These are phyloP conservation scores for Metallyticus violacea DNA, from an alignment of 2,888 invertebrate species.

Conservation along the genomic window DNA sequence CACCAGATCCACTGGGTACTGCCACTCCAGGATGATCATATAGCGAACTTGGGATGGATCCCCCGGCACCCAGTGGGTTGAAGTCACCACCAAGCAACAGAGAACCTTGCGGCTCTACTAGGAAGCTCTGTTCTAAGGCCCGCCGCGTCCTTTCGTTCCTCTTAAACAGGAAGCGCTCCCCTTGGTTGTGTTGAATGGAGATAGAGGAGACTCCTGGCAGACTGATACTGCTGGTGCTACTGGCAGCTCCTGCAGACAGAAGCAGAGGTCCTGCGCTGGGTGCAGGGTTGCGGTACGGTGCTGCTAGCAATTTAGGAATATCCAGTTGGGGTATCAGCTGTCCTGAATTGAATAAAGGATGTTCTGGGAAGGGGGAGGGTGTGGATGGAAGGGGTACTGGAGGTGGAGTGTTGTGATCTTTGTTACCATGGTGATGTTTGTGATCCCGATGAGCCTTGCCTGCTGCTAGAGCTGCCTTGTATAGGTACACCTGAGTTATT, in stretches of 20 bases:
- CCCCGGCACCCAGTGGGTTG: constrained; percentile 18
- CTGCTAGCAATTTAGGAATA: neutral
- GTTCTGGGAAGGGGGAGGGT: constrained; percentile 39
- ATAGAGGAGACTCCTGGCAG: neutral
- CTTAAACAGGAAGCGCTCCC: constrained; percentile 39
- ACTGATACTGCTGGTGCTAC: neutral
- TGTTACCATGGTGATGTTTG: constrained; percentile 83
- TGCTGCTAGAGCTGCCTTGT: constrained; percentile 76
- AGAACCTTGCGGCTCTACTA: neutral
- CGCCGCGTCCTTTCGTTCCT: constrained; percentile 17
- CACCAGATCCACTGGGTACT: neutral
- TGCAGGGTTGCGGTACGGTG: neutral
- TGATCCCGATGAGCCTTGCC: constrained; percentile 85
- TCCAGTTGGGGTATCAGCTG: constrained; percentile 25
- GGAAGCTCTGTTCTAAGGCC: neutral
- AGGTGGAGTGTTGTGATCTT: constrained; percentile 59
- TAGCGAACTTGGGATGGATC: neutral
- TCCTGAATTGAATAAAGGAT: constrained; percentile 34
- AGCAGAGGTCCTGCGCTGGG: neutral
- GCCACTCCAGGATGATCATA: neutral
- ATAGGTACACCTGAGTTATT: constrained; percentile 76
- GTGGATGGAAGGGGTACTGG: constrained; percentile 51
- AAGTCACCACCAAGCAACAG: constrained; percentile 12
- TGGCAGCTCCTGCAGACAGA: neutral
- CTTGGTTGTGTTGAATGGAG: neutral